These are phyloP conservation scores for Arizona elegans DNA, from an alignment of 2,113 vertebrate species.

Conservation along the genomic window DNA sequence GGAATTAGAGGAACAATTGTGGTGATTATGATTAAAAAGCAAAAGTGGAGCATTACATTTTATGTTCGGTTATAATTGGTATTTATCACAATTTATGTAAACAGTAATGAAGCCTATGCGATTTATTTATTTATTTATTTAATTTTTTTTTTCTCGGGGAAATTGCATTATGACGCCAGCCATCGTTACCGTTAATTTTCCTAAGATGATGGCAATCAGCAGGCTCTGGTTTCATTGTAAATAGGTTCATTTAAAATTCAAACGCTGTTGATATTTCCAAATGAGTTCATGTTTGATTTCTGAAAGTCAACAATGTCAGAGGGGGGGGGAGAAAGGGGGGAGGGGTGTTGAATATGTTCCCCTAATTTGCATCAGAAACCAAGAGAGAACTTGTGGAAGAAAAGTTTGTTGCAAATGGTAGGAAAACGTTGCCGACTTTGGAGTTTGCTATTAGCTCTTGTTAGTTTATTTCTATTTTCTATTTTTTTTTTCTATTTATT, in stretches of 20 bases:
- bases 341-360: not conserved
- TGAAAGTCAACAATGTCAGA: slow-evolving; percentile 63
- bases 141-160: slow-evolving; percentile 64
- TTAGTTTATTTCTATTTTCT: not conserved
- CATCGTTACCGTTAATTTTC: slow-evolving; percentile 84
- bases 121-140: slow-evolving; percentile 29
- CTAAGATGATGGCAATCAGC: slow-evolving; percentile 82
- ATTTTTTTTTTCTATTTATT: no score
- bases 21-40: slow-evolving; percentile 79
- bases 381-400: slow-evolving; percentile 5
- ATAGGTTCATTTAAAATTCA: slow-evolving; percentile 85
- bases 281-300: slow-evolving; percentile 79
- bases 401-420: slow-evolving; percentile 25
- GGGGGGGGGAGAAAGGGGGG: not conserved
- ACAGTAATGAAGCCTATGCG: slow-evolving; percentile 82
- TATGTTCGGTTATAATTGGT: slow-evolving; percentile 82
- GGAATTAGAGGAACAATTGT: slow-evolving; percentile 80
- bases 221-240: slow-evolving; percentile 80
- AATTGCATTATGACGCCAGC: slow-evolving; percentile 82
- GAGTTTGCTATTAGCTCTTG: not conserved
- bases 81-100: slow-evolving; percentile 86
- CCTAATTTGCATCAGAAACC: slow-evolving; percentile 35
- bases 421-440: not conserved
- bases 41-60: slow-evolving; percentile 79
- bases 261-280: slow-evolving; percentile 76